These are phyloP conservation scores for Campopleginae sp. DNA, from an alignment of 2,888 invertebrate genomes.

Conservation along the genomic window DNA sequence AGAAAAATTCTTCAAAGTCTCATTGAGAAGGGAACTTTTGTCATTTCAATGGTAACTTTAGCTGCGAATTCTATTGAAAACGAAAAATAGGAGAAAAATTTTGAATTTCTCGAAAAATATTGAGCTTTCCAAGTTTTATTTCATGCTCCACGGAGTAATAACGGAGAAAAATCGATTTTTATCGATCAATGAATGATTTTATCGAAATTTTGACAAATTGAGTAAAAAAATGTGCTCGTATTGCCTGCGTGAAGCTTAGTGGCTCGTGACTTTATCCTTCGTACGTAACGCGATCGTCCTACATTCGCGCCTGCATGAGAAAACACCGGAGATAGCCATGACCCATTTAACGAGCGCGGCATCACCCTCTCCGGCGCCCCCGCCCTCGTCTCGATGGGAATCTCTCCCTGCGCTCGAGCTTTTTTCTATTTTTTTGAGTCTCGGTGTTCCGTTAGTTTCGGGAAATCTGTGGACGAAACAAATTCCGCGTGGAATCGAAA, in stretches of 20 bases:
- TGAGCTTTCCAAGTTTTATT: too few species aligned
- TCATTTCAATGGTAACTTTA: too few species aligned
- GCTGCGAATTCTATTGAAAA: too few species aligned
- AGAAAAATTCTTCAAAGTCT: too few species aligned
- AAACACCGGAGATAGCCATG: conserved; percentile 72
- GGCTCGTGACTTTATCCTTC: not conserved
- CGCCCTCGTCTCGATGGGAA: conserved; percentile 42
- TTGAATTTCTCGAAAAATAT: too few species aligned
- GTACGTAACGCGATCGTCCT: conserved; percentile 56
- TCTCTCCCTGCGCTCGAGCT: conserved; percentile 20
- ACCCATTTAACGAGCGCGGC: conserved; percentile 71
- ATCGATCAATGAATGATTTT: not conserved
- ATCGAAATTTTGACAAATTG: not conserved
- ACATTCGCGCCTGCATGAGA: conserved; percentile 65
- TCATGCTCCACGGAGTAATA: not conserved
- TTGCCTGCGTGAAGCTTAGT: not conserved
- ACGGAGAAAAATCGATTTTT: not conserved
- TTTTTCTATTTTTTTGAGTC: conserved; percentile 7
- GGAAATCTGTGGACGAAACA: conserved; percentile 13
- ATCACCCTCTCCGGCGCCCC: conserved; percentile 49
- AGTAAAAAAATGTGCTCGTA: not conserved
- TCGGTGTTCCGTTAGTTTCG: conserved; percentile 34
- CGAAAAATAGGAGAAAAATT: too few species aligned
- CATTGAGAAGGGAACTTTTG: too few species aligned
- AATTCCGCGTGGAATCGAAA: not conserved